These are phyloP conservation scores for Holotrichia oblita DNA, from an alignment of 1,140 invertebrate species.

Conservation along the genomic window DNA sequence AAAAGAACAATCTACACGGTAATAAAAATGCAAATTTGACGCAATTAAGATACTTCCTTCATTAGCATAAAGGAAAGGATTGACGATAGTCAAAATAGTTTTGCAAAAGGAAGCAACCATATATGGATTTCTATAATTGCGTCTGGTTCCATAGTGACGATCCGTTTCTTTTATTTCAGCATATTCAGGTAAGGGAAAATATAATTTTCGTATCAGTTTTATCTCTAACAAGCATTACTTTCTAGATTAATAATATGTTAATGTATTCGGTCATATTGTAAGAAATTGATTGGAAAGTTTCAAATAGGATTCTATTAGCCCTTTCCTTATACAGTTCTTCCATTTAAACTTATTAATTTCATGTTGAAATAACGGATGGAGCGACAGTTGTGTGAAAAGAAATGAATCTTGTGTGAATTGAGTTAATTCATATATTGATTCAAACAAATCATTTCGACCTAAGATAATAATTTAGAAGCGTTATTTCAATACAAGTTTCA, in stretches of 20 bases:
- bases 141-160: background rate
- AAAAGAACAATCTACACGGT: background rate
- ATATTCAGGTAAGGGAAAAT: background rate
- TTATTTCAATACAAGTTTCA: too few species aligned
- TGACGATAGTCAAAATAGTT: background rate
- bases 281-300: conserved; percentile 9
- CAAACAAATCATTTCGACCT: too few species aligned
- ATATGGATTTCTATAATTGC: conserved; percentile 1
- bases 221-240: background rate
- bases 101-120: conserved; percentile 4
- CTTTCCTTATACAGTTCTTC: background rate
- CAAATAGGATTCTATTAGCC: background rate
- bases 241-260: conserved; percentile 6
- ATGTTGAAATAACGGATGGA: too few species aligned
- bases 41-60: background rate
- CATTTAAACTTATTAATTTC: too few species aligned
- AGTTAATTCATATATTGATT: too few species aligned
- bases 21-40: conserved; percentile 13
- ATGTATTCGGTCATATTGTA: background rate
- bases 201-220: conserved; percentile 6
- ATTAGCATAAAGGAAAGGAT: conserved; percentile 20
- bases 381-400: too few species aligned
- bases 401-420: too few species aligned
- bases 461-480: too few species aligned
- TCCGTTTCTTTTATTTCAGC: background rate